Evolutionary conservation across 2,888 invertebrate species (phyloP).

Genomic region (Drosophila phalerata): DNA sequence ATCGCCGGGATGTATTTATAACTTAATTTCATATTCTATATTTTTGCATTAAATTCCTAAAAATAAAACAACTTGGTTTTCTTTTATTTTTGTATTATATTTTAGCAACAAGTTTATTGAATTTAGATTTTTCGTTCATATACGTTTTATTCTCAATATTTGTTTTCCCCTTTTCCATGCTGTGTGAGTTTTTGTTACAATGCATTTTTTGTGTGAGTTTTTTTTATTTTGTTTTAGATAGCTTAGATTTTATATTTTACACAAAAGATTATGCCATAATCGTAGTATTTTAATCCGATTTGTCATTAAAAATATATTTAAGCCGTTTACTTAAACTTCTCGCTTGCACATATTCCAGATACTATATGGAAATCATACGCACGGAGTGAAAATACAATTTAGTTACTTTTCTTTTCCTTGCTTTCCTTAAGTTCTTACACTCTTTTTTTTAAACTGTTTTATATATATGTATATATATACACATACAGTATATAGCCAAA

Average conservation of each 20-base stretch:
- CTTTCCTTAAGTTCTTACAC: conserved; percentile 23
- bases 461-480: conserved; percentile 27
- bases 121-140: conserved; percentile 76
- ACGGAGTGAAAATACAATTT: conserved; percentile 59
- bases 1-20: not conserved
- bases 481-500: conserved; percentile 62
- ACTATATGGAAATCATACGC: conserved; percentile 63
- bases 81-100: conserved; percentile 59
- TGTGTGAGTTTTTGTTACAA: conserved; percentile 82
- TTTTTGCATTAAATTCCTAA: not conserved
- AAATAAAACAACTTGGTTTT: conserved; percentile 29
- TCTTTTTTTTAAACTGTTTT: conserved; percentile 27
- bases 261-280: conserved; percentile 79
- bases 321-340: conserved; percentile 68
- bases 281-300: conserved; percentile 70
- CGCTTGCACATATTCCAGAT: conserved; percentile 63
- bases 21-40: not conserved
- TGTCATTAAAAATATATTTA: conserved; percentile 73
- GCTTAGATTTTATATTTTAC: conserved; percentile 71
- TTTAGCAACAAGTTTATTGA: conserved; percentile 85
- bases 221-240: conserved; percentile 57
- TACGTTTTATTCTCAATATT: conserved; percentile 69
- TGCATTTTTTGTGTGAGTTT: conserved; percentile 56
- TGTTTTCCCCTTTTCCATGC: conserved; percentile 61
- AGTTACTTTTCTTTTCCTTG: conserved; percentile 25